Base-by-base conservation (phyloP, 2,888 invertebrate species). In the Latheticus oryzae region DNA sequence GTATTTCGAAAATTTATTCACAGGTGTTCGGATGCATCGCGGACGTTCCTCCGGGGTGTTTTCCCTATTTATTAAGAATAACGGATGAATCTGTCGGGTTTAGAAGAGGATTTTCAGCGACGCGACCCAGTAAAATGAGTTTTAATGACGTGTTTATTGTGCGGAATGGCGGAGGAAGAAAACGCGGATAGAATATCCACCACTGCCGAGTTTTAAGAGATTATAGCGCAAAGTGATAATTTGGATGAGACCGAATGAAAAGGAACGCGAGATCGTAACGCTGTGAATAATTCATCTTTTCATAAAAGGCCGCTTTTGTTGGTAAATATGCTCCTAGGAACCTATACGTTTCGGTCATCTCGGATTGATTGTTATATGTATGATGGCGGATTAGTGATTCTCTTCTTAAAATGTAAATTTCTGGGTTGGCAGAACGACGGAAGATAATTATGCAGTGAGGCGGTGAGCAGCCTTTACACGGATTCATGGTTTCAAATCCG, bases 401-500 rank as follows among this genome's bases (percentile, higher is more conserved):
- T 71, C 70, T 67, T 73, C 74, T 73, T 74, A 73, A 74, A 76
- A 76, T 77, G 76, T 67, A 76, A 76, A 76, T 77, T 75, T 70
- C 71, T 70, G 73, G 71, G 71, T 73, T 66, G 67, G 66, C 66
- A 69, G 64, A 63, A 56, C 60, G 64, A 64, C 70, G 65, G 71
- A 70, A 73, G 73, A 75, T 76, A 76, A 77, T 77, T 76, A 76
- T 76, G 71, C 76, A 74, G 74, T 72, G 69, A 72, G 69, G 73
- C 73, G 74, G 63, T 50, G 54, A 68, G 67, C 68, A 67, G 74
- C 70, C 74, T 77, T 76, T 77, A 75, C 73, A 78, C 75, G 77
- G 76, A 74, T 74, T 75, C 76, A 71, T 76, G 76, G 74, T 74
- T 77, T 68, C 75, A 73, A 76, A 78, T 78, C 76, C 74, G 76